Evolutionary conservation across 1,140 invertebrate species (phyloP).

Genomic region (Brachionus rotundiformis): DNA sequence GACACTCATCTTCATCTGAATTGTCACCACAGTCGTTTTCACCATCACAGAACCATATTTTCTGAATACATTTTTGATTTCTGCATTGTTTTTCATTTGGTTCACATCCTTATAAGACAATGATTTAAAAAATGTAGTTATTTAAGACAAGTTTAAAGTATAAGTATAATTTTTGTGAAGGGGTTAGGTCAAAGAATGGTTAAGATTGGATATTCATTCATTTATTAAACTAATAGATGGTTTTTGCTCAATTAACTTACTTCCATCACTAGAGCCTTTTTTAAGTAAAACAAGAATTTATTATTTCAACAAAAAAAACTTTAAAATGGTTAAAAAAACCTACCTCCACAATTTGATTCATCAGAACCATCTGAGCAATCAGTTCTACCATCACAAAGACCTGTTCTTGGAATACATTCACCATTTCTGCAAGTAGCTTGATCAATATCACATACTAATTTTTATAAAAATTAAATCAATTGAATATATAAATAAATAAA

Average conservation of each 20-base stretch:
- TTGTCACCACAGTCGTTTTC: constrained; percentile 52
- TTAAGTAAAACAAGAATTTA: background rate
- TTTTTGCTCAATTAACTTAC: background rate
- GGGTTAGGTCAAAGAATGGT: background rate
- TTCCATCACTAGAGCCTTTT: background rate
- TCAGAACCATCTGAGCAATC: constrained; percentile 86
- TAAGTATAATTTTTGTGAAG: background rate
- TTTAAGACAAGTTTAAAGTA: background rate
- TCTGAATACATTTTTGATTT: constrained; percentile 88
- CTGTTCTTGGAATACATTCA: constrained; percentile 46
- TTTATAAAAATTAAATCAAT: background rate
- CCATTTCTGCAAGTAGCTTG: constrained; percentile 52
- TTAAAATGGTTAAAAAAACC: background rate
- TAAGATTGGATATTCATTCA: background rate
- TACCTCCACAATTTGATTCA: constrained; percentile 77
- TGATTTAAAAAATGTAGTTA: background rate
- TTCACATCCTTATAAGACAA: constrained; percentile 69
- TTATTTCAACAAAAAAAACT: background rate
- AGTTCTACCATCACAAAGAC: constrained; percentile 74
- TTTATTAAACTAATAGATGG: background rate
- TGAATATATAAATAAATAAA: background rate
- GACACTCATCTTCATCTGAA: constrained; percentile 49
- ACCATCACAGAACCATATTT: constrained; percentile 52
- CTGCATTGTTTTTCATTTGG: constrained; percentile 89
- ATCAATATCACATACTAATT: constrained; percentile 50